These are phyloP conservation scores for Penaeus indicus DNA, from an alignment of 1,140 invertebrate genomes.

Conservation along the genomic window DNA sequence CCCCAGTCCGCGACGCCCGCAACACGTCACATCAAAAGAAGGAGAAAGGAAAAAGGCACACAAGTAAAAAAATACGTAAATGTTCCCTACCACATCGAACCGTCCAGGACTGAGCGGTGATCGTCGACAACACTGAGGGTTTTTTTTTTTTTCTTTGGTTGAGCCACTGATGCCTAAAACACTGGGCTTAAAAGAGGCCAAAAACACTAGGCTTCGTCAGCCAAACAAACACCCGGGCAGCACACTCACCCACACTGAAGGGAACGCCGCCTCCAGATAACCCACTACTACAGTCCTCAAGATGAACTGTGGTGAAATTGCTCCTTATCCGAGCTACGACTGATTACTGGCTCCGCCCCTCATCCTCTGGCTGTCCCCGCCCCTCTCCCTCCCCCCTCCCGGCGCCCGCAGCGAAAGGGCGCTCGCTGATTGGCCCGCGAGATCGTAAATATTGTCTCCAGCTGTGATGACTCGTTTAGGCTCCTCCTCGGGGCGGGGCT, in stretches of 20 bases:
- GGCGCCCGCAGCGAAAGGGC: neutral
- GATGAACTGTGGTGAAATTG: slow-evolving; percentile 60
- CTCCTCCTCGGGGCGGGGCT: slow-evolving; percentile 42
- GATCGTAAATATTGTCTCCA: slow-evolving; percentile 47
- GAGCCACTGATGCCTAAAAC: no score
- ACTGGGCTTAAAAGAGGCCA: no score
- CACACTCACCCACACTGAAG: slow-evolving; percentile 45
- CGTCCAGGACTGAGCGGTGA: no score
- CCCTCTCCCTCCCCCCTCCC: neutral
- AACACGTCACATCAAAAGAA: no score
- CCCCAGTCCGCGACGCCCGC: no score
- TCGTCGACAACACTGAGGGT: no score
- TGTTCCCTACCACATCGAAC: no score
- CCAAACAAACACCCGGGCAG: slow-evolving; percentile 19
- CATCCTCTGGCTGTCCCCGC: neutral
- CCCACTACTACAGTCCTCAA: slow-evolving; percentile 50
- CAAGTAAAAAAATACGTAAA: no score
- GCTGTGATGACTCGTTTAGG: slow-evolving; percentile 24
- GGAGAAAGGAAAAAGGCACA: no score
- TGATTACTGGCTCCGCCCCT: slow-evolving; percentile 45
- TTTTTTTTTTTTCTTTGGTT: no score
- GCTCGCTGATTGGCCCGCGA: slow-evolving; percentile 6
- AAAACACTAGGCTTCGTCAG: no score
- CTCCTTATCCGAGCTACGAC: slow-evolving; percentile 57
- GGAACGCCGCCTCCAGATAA: slow-evolving; percentile 37